Evolutionary conservation across 2,797 vertebrate genomes (phyloP).

Genomic region (Arnoldichthys spilopterus): DNA sequence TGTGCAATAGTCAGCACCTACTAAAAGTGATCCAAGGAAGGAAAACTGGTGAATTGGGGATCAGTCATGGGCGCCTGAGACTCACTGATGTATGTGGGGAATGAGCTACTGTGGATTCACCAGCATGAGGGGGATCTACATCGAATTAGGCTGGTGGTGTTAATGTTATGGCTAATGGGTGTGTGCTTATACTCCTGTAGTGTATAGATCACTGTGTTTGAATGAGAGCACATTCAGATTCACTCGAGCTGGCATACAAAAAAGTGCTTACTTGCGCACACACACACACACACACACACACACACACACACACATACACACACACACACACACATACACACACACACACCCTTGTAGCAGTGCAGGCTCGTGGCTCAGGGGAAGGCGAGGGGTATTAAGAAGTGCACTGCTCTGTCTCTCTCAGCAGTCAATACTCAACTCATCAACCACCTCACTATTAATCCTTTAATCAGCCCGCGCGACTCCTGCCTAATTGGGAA

Average conservation of each 20-base stretch:
- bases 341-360: constrained; percentile 9
- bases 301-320: constrained; percentile 30
- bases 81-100: too few relatives aligned
- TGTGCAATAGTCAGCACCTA: too few relatives aligned
- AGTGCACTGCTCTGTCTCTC: constrained; percentile 38
- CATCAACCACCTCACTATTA: constrained; percentile 59
- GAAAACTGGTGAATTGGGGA: too few relatives aligned
- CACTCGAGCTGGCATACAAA: not conserved
- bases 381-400: constrained; percentile 44
- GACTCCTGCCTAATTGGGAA: constrained; percentile 58
- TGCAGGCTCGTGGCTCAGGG: constrained; percentile 39
- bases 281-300: constrained; percentile 31
- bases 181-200: too few relatives aligned
- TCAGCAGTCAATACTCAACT: constrained; percentile 63
- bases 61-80: too few relatives aligned
- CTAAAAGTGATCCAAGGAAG: too few relatives aligned
- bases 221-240: not conserved
- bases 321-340: constrained; percentile 35
- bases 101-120: too few relatives aligned
- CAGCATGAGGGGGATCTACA: too few relatives aligned
- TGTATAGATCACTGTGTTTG: too few relatives aligned
- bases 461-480: constrained; percentile 63
- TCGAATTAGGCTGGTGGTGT: too few relatives aligned
- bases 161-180: too few relatives aligned
- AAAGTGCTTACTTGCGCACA: constrained; percentile 11